These are phyloP conservation scores for Lacerta viridis DNA, from an alignment of 2,797 vertebrate genomes.

Conservation along the genomic window DNA sequence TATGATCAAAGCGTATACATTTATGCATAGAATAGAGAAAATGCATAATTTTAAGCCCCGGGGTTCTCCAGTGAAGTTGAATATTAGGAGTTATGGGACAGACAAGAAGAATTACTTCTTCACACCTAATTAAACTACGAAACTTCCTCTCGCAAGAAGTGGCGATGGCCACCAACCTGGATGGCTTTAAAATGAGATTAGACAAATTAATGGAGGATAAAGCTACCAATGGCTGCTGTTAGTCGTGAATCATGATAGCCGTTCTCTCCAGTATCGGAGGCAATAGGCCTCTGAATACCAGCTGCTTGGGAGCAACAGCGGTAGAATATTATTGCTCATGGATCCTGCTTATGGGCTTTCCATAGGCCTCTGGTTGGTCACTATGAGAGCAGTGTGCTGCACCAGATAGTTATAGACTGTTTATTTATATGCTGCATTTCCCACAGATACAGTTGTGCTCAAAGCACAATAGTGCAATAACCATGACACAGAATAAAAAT, in stretches of 20 bases:
- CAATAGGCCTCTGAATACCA: neutral
- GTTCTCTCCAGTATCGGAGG: neutral
- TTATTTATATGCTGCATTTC: no score
- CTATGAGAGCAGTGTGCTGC: neutral
- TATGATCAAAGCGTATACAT: neutral
- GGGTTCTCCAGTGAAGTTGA: neutral
- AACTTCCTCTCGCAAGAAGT: neutral
- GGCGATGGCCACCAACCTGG: neutral
- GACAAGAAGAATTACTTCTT: neutral
- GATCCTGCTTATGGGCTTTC: neutral
- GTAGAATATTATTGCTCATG: neutral
- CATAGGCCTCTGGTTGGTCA: neutral
- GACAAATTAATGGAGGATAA: no score
- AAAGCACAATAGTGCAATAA: no score
- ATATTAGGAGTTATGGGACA: neutral
- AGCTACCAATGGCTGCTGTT: no score
- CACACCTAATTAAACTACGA: neutral
- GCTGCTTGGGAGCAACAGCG: neutral
- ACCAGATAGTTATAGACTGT: neutral
- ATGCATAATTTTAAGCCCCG: neutral
- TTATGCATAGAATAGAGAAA: neutral
- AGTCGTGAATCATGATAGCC: neutral
- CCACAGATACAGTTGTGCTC: no score
- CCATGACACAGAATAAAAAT: no score
- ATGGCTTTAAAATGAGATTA: neutral